Conservation (phyloP, 1,140 invertebrate genomes). For the Trichoplusia ni region DNA sequence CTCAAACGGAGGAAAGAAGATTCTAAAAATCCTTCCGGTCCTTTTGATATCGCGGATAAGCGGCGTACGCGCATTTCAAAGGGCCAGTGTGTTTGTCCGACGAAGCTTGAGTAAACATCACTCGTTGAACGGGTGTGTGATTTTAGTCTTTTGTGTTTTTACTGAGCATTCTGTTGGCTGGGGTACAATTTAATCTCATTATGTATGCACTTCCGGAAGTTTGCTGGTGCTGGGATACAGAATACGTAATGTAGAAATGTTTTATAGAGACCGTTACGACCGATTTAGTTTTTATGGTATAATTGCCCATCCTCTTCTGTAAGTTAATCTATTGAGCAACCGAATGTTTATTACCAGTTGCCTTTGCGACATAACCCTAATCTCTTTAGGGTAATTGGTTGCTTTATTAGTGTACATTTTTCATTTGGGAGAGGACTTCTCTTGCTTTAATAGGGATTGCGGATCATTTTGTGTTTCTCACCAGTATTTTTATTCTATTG, state of each 20-base stretch:
- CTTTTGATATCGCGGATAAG: constrained; percentile 58
- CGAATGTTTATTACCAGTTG: too few species aligned
- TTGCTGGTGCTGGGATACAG: constrained; percentile 26
- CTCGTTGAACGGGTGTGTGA: constrained; percentile 58
- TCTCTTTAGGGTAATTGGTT: too few species aligned
- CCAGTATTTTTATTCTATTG: too few species aligned
- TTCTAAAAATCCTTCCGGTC: constrained; percentile 64
- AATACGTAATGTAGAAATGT: background rate
- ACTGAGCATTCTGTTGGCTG: constrained; percentile 37
- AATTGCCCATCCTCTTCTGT: background rate
- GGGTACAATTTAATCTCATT: constrained; percentile 55
- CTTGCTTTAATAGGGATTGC: too few species aligned
- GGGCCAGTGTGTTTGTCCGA: constrained; percentile 54
- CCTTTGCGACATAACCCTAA: too few species aligned
- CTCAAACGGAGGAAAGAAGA: constrained; percentile 38
- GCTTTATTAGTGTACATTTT: too few species aligned
- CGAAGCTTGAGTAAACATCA: constrained; percentile 62
- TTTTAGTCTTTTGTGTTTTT: constrained; percentile 61
- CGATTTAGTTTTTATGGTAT: constrained; percentile 3
- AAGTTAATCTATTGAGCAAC: too few species aligned
- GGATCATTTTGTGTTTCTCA: too few species aligned
- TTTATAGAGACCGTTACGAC: background rate
- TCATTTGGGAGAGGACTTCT: too few species aligned
- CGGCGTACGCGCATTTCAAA: constrained; percentile 61
- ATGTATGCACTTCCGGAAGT: constrained; percentile 53